Percentiles rank a stretch among this genome's conserved stretches.
Conservation (phyloP, 2,888 invertebrate species). For the Calephelis perditalis region DNA sequence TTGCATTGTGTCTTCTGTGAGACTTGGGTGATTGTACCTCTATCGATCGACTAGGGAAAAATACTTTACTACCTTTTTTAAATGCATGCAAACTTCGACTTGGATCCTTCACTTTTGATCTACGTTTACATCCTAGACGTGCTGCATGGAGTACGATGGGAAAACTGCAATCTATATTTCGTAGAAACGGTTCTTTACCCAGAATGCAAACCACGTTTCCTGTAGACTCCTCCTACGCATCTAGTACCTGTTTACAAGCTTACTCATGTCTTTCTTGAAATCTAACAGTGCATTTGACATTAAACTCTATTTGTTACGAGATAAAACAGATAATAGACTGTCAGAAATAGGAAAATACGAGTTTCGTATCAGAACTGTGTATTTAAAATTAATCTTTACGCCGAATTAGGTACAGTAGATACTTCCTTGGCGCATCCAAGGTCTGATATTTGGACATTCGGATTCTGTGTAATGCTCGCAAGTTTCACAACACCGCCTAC, state of each 20-base stretch:
- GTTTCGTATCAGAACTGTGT: conserved; percentile 11
- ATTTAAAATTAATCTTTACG: conserved; percentile 36
- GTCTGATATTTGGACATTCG: conserved; percentile 22
- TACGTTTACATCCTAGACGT: too few relatives aligned
- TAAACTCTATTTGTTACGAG: neutral
- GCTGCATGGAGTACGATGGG: too few relatives aligned
- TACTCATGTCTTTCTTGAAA: conserved; percentile 38
- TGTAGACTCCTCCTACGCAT: conserved; percentile 45
- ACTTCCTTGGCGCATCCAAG: neutral
- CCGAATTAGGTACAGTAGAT: conserved; percentile 24
- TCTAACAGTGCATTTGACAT: conserved; percentile 22
- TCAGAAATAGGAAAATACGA: neutral
- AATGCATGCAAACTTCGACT: too few relatives aligned
- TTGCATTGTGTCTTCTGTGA: too few relatives aligned
- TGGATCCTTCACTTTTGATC: too few relatives aligned
- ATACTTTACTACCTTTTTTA: too few relatives aligned
- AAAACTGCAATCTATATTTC: conserved; percentile 25
- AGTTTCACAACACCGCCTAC: conserved; percentile 57
- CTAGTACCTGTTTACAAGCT: conserved; percentile 47
- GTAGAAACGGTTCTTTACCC: neutral
- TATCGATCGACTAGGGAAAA: too few relatives aligned
- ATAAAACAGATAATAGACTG: neutral
- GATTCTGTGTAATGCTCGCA: conserved; percentile 38
- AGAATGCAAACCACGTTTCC: conserved; percentile 31
- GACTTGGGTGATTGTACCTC: too few relatives aligned